phyloP scores from a whole-genome alignment of 1,140 invertebrate genomes.

The Lethocerus indicus region DNA sequence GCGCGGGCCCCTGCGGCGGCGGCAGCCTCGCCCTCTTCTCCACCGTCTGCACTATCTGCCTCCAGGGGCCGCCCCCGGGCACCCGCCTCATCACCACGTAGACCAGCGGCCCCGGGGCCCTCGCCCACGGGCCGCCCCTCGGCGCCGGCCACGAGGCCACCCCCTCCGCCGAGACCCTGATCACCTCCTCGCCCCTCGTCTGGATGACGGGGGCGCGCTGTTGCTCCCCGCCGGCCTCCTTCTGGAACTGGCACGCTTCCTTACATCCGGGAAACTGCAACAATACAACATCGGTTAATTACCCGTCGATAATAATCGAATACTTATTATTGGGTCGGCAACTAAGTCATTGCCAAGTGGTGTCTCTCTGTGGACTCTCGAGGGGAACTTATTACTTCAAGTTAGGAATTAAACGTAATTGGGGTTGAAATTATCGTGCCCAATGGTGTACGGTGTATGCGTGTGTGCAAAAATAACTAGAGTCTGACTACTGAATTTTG shows the following conservation, averaged over 20 bases:
- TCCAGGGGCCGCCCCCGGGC: constrained; percentile 36
- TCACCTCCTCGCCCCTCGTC: constrained; percentile 42
- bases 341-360: too few relatives aligned
- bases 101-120: constrained; percentile 30
- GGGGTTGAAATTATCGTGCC: too few relatives aligned
- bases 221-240: constrained; percentile 31
- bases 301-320: not conserved
- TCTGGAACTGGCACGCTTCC: constrained; percentile 46
- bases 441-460: too few relatives aligned
- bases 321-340: too few relatives aligned
- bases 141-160: constrained; percentile 39
- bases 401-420: too few relatives aligned
- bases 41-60: constrained; percentile 44
- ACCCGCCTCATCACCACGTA: constrained; percentile 45
- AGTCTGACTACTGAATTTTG: too few relatives aligned
- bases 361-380: too few relatives aligned
- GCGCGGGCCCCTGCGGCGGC: constrained; percentile 33
- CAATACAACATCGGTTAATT: constrained; percentile 10
- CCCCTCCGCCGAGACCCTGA: constrained; percentile 25
- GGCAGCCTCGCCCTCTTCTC: constrained; percentile 37
- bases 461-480: too few relatives aligned
- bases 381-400: too few relatives aligned
- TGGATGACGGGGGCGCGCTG: constrained; percentile 44
- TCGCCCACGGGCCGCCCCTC: constrained; percentile 31
- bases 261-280: constrained; percentile 49